Base-by-base conservation (phyloP, 2,113 vertebrate species). In the Corythornis cristatus region DNA sequence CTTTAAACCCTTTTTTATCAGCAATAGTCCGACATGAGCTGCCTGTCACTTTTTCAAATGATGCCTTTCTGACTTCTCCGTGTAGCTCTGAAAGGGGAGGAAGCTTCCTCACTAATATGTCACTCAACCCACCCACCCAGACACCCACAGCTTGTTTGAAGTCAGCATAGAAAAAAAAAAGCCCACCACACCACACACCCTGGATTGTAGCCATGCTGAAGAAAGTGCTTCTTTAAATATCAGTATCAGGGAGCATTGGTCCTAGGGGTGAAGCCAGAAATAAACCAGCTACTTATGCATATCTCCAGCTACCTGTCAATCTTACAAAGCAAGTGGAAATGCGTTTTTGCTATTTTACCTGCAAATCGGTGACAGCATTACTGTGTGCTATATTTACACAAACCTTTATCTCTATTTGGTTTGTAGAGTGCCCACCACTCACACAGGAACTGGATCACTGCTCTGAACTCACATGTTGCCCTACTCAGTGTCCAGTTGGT, bases 101-200 rank as follows among this genome's bases (percentile, higher is more conserved):
- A 94, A 90, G 92, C 81, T 95, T 97, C 94, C 93, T 96, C 91
- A 93, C 96, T 97, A 96, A 96, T 95, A 64, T 97, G 97, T 97
- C 98, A 97, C 72, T 98, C 98, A 97, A 84, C 88, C 96, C 97
- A 96, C 98, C 97, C 97, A 98, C 97, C 97, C 94, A 97, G 93
- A 96, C 97, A 97, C 97, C 97, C 91, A 97, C 97, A 83, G 93
- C 78, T 94, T 73, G 31, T 93, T 88, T 74, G 91, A 97, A 97
- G 83, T 83, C 90, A 86, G 93, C 48, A 88, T n/a, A 80, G 85
- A 91, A 26, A 92, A 94, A 96, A 96, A 95, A 81, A 77, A 48
- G 11, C 75, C 46, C 93, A 72, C 22, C 72, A 76, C 80, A 73
- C 80, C 93, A 86, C 81, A 86, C 10, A 5, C 70, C 46, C 84